Conservation (phyloP, 2,113 vertebrate genomes). For the Hemiscyllium ocellatum region DNA sequence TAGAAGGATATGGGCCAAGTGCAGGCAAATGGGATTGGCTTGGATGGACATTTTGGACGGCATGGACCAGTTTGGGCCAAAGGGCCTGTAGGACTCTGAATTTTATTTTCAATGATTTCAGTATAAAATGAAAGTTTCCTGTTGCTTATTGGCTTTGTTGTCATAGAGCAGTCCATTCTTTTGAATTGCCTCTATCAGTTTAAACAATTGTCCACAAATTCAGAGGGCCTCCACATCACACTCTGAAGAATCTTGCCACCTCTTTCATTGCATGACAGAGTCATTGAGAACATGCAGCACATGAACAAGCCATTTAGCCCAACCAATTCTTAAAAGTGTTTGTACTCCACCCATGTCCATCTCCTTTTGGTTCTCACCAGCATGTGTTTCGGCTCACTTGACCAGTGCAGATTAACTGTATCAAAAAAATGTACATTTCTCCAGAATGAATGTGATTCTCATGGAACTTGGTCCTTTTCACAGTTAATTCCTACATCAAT, state of each 20-base stretch:
- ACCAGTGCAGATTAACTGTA: not conserved
- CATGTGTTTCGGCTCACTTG: not conserved
- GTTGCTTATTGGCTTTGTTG: not conserved
- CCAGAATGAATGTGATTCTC: not conserved
- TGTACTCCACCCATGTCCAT: not conserved
- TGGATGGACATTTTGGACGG: too few relatives aligned
- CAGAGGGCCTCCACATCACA: not conserved
- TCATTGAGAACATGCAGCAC: not conserved
- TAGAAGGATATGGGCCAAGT: too few relatives aligned
- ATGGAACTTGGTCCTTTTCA: too few relatives aligned
- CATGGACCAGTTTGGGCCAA: too few relatives aligned
- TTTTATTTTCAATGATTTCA: not conserved
- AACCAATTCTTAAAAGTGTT: not conserved
- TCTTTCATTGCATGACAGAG: not conserved
- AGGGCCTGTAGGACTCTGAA: not conserved
- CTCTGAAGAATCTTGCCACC: not conserved
- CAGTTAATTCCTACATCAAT: conserved; percentile 39
- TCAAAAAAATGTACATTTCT: not conserved
- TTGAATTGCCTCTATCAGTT: not conserved
- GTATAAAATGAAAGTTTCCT: not conserved
- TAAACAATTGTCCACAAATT: not conserved
- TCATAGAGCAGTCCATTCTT: not conserved
- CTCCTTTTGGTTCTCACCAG: not conserved
- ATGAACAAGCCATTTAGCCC: not conserved
- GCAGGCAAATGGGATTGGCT: too few relatives aligned